Evolutionary conservation across 2,888 invertebrate genomes (phyloP), one percentile per base, ranked within the genome.

Genomic region (Pollenia amentaria): DNA sequence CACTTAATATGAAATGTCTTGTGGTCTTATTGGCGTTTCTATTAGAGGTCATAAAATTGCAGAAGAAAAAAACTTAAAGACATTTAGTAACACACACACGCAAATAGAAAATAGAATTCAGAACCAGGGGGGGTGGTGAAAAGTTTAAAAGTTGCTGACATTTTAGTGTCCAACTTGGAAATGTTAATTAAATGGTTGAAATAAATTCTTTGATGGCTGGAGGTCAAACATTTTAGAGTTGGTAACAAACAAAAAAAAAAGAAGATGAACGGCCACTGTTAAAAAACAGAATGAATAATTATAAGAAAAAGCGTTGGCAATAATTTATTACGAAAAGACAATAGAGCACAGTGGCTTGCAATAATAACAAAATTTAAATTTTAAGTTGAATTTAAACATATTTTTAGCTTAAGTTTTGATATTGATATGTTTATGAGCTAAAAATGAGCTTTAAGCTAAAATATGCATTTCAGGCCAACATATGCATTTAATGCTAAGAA

Each of bases 151-250:
- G 38, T 64, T 75, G 77, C 82, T 69, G 73, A 73, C 78, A 79
- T 82, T 82, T 73, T 48, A 46, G 40, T 81, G 77, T 73, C 64
- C 81, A 77, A 51, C 42, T 81, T 70, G 29, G 12, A 62, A 86
- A 79, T 82, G 69, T 79, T 86, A 86, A 82, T 82, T 86, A 75
- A 86, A 86, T 82, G 78, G 29, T n/a, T 55, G 29, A 60, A 69
- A 57, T 46, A 78, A 42, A 51, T 44, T n/a, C 42, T 67, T 72
- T 55, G 42, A 65, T 29, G 38, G 60, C 69, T 60, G 69, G 72
- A 65, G 78, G 84, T 84, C 72, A 78, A 14, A 78, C 44, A 64
- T 65, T 84, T 55, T 57, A 18, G 18, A 42, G 69, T 78, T 62
- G 60, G 29, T 12, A 18, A 29, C 29, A 29, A 29, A 29, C 29